Evolutionary conservation across 1,140 invertebrate genomes (phyloP).

Genomic region (Sogatella furcifera): DNA sequence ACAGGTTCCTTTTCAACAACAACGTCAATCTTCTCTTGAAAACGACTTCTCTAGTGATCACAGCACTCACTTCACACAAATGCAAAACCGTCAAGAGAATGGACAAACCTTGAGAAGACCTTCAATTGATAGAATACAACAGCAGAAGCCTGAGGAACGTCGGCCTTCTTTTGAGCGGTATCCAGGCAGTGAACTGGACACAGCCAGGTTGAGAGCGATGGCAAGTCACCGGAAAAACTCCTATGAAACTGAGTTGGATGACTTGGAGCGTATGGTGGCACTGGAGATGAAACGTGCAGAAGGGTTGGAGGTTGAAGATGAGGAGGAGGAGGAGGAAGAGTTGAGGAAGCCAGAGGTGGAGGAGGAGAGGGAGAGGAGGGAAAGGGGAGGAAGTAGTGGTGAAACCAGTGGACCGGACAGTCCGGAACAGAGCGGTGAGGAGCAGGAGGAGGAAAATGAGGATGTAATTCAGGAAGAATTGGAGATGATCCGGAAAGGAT

Average conservation of each 20-base stretch:
- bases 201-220: background rate
- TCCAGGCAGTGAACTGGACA: background rate
- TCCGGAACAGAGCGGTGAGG: constrained; percentile 58
- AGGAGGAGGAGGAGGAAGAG: constrained; percentile 31
- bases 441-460: constrained; percentile 44
- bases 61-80: too few species aligned
- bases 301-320: constrained; percentile 2
- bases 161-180: background rate
- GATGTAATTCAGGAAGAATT: constrained; percentile 24
- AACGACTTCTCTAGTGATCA: too few species aligned
- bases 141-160: background rate
- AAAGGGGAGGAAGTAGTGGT: constrained; percentile 47
- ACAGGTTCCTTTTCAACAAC: too few species aligned
- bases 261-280: constrained; percentile 12
- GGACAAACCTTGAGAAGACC: background rate
- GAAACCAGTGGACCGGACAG: constrained; percentile 80
- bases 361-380: constrained; percentile 27
- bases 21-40: too few species aligned
- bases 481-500: constrained; percentile 15
- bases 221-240: background rate
- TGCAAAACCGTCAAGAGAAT: too few species aligned
- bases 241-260: background rate
- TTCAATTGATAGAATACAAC: background rate
- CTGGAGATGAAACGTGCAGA: constrained; percentile 24
- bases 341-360: constrained; percentile 34